Evolutionary conservation across 2,888 invertebrate genomes (phyloP), one percentile per base, ranked within the genome.

Genomic region (Zygaena filipendulae): DNA sequence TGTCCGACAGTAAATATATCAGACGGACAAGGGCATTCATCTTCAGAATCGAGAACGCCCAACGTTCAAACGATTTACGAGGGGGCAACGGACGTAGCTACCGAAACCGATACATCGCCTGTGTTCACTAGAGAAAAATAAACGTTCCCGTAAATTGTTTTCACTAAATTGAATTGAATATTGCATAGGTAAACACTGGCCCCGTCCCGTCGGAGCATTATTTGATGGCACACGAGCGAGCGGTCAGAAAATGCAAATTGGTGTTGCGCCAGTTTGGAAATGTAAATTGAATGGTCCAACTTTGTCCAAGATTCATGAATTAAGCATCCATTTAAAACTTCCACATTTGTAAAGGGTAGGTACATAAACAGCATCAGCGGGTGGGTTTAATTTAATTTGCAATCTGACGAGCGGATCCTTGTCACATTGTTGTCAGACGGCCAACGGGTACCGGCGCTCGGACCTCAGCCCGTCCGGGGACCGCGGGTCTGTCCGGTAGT

Each of bases 41-140:
- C 75, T 72, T 66, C 54, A 68, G 64, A 64, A 68, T 62, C 62
- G 60, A 61, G 61, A 61, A 66, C 69, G 70, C 69, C 70, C 63
- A 69, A 64, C 71, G 74, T 70, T 72, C 70, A 70, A 69, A 67
- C 69, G 77, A 77, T 77, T 77, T 74, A 77, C 69, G 75, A 70
- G 61, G n/a, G n/a, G 67, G 57, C 57, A 53, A 51, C 60, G 58
- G 52, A 53, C 56, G 57, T 51, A 30, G n/a, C n/a, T n/a, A n/a
- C n/a, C n/a, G n/a, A n/a, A n/a, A n/a, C n/a, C n/a, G n/a, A n/a
- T n/a, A n/a, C n/a, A n/a, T n/a, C n/a, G n/a, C n/a, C n/a, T n/a
- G n/a, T n/a, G n/a, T n/a, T n/a, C n/a, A n/a, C n/a, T n/a, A n/a
- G n/a, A n/a, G n/a, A n/a, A n/a, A n/a, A n/a, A n/a, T n/a, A n/a